Percentiles rank a stretch among this genome's conserved stretches.
These are phyloP conservation scores for Fistularia tabacaria DNA, from an alignment of 2,797 vertebrate genomes.

Conservation along the genomic window DNA sequence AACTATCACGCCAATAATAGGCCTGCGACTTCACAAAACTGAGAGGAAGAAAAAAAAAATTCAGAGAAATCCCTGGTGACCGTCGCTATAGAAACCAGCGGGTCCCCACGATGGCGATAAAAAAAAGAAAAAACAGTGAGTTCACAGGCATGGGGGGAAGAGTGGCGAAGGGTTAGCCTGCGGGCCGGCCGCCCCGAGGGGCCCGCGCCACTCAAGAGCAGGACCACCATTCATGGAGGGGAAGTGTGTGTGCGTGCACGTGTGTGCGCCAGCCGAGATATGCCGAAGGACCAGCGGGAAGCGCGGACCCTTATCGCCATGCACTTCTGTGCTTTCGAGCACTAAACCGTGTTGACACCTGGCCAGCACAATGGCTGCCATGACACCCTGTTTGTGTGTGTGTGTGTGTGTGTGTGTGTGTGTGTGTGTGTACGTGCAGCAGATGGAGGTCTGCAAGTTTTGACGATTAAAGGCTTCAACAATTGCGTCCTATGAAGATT, in stretches of 20 bases:
- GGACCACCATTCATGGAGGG: slow-evolving; percentile 50
- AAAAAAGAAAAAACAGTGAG: slow-evolving; percentile 63
- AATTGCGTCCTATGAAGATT: too few relatives aligned
- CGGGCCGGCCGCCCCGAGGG: neutral
- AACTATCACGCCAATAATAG: too few relatives aligned
- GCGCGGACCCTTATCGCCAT: slow-evolving; percentile 32
- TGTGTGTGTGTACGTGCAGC: neutral
- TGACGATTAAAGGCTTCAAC: too few relatives aligned
- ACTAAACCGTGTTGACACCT: slow-evolving; percentile 30
- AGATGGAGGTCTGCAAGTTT: neutral
- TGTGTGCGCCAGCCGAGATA: slow-evolving; percentile 18
- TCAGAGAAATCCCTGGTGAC: slow-evolving; percentile 42
- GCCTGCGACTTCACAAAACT: slow-evolving; percentile 9
- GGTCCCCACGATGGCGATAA: slow-evolving; percentile 61
- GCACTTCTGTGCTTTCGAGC: slow-evolving; percentile 28
- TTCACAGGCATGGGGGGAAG: slow-evolving; percentile 48
- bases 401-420: slow-evolving; percentile 9
- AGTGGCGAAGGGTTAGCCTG: slow-evolving; percentile 18
- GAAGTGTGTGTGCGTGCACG: slow-evolving; percentile 18
- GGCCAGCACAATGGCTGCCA: slow-evolving; percentile 5
- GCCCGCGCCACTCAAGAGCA: slow-evolving; percentile 36
- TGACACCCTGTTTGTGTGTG: neutral
- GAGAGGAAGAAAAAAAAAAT: slow-evolving; percentile 26
- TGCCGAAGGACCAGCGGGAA: slow-evolving; percentile 17
- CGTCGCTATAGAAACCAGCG: slow-evolving; percentile 75